These are phyloP conservation scores for Muricea muricata DNA, from an alignment of 92 coral and sea anemone genomes.

Conservation along the genomic window DNA sequence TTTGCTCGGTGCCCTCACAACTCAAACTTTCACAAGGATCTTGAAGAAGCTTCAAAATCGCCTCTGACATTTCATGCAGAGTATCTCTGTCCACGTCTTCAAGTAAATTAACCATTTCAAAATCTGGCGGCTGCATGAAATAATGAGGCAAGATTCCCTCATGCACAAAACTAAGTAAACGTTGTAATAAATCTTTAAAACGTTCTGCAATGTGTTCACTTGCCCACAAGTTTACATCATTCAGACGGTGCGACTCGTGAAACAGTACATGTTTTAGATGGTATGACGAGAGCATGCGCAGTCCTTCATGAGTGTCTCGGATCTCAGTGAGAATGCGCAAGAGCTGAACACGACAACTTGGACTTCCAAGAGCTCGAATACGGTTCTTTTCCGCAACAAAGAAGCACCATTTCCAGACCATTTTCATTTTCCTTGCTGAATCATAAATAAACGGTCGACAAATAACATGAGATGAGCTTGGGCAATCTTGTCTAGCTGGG, in stretches of 20 bases:
- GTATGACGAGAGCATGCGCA: constrained; percentile 87
- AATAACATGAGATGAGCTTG: constrained; percentile 94
- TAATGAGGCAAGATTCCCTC: constrained; percentile 85
- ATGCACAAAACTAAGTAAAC: constrained; percentile 71
- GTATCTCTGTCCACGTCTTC: constrained; percentile 88
- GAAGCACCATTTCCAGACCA: constrained; percentile 90
- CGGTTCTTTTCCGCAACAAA: constrained; percentile 96
- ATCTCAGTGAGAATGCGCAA: constrained; percentile 93
- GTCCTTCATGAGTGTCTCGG: constrained; percentile 90
- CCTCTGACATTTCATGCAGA: constrained; percentile 93
- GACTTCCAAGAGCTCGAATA: constrained; percentile 83
- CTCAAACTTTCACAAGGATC: constrained; percentile 76
- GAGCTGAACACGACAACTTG: constrained; percentile 91
- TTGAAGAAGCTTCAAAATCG: constrained; percentile 75
- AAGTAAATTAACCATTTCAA: constrained; percentile 85
- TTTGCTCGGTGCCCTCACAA: constrained; percentile 79
- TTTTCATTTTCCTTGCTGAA: constrained; percentile 68
- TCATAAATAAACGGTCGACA: constrained; percentile 65
- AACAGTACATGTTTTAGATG: constrained; percentile 91
- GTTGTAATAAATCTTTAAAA: constrained; percentile 77
- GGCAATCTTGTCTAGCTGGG: constrained; percentile 88
- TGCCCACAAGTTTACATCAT: constrained; percentile 85
- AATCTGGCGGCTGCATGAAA: constrained; percentile 99
- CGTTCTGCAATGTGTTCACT: constrained; percentile 83
- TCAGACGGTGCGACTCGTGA: constrained; percentile 85